Percentiles rank a stretch among this genome's conserved stretches.
Conservation (phyloP, 2,797 vertebrate species). For the Notamacropus eugenii region DNA sequence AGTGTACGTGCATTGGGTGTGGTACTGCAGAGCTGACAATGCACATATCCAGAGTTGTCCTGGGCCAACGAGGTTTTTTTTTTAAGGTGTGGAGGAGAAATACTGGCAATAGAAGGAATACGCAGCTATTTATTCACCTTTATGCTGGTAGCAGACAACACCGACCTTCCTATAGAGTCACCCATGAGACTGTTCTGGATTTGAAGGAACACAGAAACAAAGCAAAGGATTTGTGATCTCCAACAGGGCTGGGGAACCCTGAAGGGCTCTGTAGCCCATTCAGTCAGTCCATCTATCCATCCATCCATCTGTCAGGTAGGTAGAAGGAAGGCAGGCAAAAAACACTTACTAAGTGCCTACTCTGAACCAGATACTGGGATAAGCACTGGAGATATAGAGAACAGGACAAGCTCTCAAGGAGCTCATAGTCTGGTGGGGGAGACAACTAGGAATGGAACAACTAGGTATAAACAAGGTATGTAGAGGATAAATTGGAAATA, state of each 20-base stretch:
- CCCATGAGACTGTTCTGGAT: background rate
- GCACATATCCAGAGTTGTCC: background rate
- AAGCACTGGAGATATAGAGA: background rate
- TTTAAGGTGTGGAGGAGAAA: background rate
- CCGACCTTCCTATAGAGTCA: background rate
- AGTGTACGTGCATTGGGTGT: background rate
- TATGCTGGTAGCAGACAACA: background rate
- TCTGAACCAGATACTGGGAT: background rate
- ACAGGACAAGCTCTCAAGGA: background rate
- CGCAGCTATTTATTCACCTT: background rate
- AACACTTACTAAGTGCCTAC: background rate
- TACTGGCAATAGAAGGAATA: background rate
- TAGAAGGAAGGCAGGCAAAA: background rate
- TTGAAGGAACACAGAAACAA: background rate
- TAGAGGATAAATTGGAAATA: background rate
- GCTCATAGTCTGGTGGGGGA: background rate
- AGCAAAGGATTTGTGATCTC: background rate
- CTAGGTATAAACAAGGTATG: background rate
- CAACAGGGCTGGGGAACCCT: background rate
- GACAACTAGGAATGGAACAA: background rate
- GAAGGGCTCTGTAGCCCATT: background rate
- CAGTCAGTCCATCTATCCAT: background rate
- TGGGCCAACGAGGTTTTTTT: no score
- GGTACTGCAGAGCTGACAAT: background rate
- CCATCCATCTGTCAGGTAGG: no score